Evolutionary conservation across 2,113 vertebrate genomes (phyloP).

Genomic region (Istiophorus platypterus): DNA sequence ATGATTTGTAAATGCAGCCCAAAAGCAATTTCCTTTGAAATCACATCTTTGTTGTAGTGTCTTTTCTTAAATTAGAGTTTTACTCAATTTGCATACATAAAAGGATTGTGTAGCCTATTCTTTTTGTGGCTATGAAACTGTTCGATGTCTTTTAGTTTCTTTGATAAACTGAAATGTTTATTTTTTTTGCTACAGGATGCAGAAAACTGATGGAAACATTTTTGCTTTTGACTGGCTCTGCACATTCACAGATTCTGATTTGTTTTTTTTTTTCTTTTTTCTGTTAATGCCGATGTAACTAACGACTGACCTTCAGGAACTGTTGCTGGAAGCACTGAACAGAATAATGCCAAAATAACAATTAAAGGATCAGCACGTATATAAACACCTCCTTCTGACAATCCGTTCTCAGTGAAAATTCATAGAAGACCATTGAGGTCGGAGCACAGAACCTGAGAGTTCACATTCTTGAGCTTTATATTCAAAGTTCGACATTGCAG

Average conservation of each 20-base stretch:
- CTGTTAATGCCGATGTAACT: neutral
- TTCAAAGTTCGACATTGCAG: too few relatives aligned
- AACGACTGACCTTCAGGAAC: conserved; percentile 12
- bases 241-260: neutral
- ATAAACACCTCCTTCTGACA: too few relatives aligned
- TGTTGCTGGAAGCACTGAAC: neutral
- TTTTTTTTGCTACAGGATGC: neutral
- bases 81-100: conserved; percentile 23
- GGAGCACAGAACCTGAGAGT: too few relatives aligned
- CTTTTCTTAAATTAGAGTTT: conserved; percentile 8
- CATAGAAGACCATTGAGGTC: too few relatives aligned
- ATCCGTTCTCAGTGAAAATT: too few relatives aligned
- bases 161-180: neutral
- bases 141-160: neutral
- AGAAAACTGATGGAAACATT: neutral
- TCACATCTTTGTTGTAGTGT: neutral
- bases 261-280: neutral
- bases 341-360: neutral
- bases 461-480: too few relatives aligned
- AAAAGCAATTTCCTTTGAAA: conserved; percentile 37
- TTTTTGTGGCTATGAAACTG: neutral
- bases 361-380: too few relatives aligned
- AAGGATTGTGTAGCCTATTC: neutral
- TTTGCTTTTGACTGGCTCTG: neutral
- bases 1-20: conserved; percentile 13